These are phyloP conservation scores for Eudyptes chrysolophus DNA, from an alignment of 2,113 vertebrate genomes.

Conservation along the genomic window DNA sequence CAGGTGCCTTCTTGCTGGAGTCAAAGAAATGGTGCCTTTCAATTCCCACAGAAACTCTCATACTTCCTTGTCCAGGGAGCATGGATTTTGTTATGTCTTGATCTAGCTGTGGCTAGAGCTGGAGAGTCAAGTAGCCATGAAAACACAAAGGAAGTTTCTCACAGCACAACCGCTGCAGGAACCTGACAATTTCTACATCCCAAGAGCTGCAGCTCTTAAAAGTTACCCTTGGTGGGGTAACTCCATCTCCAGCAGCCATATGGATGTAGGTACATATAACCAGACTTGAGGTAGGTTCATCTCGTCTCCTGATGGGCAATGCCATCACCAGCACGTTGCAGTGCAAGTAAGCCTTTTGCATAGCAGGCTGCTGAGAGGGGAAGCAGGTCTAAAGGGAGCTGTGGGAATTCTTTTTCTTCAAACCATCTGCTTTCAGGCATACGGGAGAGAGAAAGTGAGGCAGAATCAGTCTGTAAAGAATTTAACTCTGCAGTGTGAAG, in stretches of 20 bases:
- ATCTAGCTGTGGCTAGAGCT: neutral
- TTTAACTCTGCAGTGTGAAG: neutral
- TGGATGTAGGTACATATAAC: neutral
- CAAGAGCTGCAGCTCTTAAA: neutral
- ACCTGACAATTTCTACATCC: neutral
- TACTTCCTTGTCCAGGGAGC: neutral
- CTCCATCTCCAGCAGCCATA: neutral
- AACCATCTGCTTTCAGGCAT: neutral
- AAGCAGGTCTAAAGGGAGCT: neutral
- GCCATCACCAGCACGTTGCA: neutral
- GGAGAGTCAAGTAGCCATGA: neutral
- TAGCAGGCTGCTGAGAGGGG: neutral
- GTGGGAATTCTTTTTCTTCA: neutral
- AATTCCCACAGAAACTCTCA: neutral
- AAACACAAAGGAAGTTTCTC: neutral
- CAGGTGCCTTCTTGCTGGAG: neutral
- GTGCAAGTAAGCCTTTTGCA: neutral
- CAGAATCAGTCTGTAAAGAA: neutral
- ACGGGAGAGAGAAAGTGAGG: neutral
- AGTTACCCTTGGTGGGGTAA: neutral
- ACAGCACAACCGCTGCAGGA: neutral
- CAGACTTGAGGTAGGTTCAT: neutral
- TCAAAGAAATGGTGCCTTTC: neutral
- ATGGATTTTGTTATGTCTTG: neutral
- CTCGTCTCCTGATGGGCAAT: neutral